Evolutionary conservation across 2,113 vertebrate species (phyloP).

Genomic region (Gnathonemus echidnorhynchus): DNA sequence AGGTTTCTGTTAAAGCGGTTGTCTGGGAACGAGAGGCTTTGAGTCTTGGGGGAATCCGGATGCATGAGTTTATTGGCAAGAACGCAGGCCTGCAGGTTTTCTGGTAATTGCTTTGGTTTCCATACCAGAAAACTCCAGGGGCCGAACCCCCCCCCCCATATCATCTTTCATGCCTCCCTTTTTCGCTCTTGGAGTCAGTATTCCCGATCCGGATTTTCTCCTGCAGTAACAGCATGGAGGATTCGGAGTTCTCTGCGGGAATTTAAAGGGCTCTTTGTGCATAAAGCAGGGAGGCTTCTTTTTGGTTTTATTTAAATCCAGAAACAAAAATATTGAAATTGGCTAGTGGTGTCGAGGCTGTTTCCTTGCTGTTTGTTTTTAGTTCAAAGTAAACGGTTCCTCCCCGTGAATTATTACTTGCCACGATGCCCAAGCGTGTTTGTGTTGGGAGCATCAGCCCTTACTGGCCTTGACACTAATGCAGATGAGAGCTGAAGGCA

Average conservation of each 20-base stretch:
- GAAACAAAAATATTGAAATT: constrained; percentile 34
- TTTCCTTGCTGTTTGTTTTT: constrained; percentile 33
- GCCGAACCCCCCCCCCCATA: constrained; percentile 19
- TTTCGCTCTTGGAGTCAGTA: constrained; percentile 10
- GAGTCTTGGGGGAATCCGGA: neutral
- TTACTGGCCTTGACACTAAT: neutral
- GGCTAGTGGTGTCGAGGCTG: constrained; percentile 22
- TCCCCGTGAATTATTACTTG: constrained; percentile 11
- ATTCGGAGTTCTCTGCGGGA: constrained; percentile 27
- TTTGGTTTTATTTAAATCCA: constrained; percentile 32
- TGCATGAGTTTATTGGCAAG: constrained; percentile 22
- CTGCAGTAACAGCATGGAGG: constrained; percentile 23
- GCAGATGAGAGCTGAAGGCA: constrained; percentile 13
- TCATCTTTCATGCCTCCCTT: constrained; percentile 14
- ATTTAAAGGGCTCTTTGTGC: constrained; percentile 28
- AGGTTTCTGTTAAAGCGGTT: constrained; percentile 25
- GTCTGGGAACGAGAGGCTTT: constrained; percentile 9
- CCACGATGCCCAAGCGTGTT: constrained; percentile 16
- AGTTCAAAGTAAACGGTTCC: constrained; percentile 23
- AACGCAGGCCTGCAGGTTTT: constrained; percentile 27
- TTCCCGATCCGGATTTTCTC: constrained; percentile 21
- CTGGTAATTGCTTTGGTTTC: constrained; percentile 35
- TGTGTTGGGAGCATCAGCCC: constrained; percentile 16
- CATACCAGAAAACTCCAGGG: constrained; percentile 23
- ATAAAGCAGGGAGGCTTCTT: constrained; percentile 22